phyloP scores from a whole-genome alignment of 2,113 vertebrate species.

The Cynopterus brachyotis region DNA sequence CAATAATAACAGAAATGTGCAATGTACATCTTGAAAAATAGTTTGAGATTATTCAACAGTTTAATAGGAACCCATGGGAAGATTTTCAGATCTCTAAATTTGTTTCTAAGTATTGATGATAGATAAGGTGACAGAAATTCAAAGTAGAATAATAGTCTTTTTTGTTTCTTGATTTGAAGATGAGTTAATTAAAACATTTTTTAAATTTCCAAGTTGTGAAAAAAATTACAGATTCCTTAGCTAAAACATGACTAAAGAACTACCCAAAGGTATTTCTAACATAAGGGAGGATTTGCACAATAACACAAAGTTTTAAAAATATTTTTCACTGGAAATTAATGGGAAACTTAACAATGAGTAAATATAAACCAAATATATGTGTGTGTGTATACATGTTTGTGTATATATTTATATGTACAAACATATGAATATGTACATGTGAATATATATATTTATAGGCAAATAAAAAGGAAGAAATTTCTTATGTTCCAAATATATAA shows the following conservation, averaged over 20 bases:
- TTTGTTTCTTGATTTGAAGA: background rate
- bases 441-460: background rate
- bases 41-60: background rate
- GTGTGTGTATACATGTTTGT: background rate
- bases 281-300: background rate
- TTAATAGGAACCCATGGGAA: background rate
- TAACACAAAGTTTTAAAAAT: slow-evolving; percentile 9
- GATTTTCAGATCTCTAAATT: slow-evolving; percentile 11
- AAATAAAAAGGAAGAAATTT: too few relatives aligned
- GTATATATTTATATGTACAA: background rate
- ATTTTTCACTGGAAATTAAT: background rate
- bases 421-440: background rate
- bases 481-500: background rate
- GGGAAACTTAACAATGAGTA: background rate
- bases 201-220: slow-evolving; percentile 40
- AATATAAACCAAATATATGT: background rate
- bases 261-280: background rate
- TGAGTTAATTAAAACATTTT: background rate
- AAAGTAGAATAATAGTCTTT: background rate
- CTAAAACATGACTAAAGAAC: slow-evolving; percentile 20
- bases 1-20: slow-evolving; percentile 21
- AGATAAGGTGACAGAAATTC: background rate
- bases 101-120: slow-evolving; percentile 13
- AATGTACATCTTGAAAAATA: background rate
- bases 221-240: background rate